phyloP scores from a whole-genome alignment of 2,113 vertebrate genomes.

The Albula goreensis region DNA sequence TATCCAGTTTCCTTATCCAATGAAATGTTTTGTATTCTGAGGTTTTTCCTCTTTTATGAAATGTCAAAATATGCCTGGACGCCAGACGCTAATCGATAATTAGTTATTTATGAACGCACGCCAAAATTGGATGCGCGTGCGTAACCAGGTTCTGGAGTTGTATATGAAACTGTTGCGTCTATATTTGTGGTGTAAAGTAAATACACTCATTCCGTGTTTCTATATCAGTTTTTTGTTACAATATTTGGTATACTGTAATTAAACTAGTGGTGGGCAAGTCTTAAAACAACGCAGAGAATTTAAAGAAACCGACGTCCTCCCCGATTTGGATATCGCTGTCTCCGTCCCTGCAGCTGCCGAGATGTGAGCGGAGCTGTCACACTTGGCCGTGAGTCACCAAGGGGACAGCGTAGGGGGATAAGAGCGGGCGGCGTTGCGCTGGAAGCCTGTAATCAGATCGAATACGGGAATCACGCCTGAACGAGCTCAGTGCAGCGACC shows the following conservation, averaged over 20 bases:
- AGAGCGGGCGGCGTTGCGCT: slow-evolving; percentile 13
- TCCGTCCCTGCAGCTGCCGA: not conserved
- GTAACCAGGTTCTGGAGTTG: not conserved
- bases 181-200: not conserved
- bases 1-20: too few relatives aligned
- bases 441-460: slow-evolving; percentile 20
- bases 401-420: slow-evolving; percentile 1
- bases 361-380: slow-evolving; percentile 18
- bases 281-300: not conserved
- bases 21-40: too few relatives aligned
- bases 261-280: not conserved
- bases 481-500: not conserved
- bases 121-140: too few relatives aligned
- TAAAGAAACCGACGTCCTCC: not conserved
- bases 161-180: not conserved
- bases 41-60: not conserved
- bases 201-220: not conserved
- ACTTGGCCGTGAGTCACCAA: slow-evolving; percentile 15
- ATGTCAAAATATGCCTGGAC: not conserved
- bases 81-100: not conserved
- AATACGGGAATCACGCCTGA: slow-evolving; percentile 13
- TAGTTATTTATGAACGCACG: too few relatives aligned
- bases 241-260: not conserved
- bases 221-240: not conserved
- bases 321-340: not conserved